Percentiles rank a stretch among this genome's conserved stretches.
Conservation (phyloP, 1,140 invertebrate species). For the Drosophila oshimai region DNA sequence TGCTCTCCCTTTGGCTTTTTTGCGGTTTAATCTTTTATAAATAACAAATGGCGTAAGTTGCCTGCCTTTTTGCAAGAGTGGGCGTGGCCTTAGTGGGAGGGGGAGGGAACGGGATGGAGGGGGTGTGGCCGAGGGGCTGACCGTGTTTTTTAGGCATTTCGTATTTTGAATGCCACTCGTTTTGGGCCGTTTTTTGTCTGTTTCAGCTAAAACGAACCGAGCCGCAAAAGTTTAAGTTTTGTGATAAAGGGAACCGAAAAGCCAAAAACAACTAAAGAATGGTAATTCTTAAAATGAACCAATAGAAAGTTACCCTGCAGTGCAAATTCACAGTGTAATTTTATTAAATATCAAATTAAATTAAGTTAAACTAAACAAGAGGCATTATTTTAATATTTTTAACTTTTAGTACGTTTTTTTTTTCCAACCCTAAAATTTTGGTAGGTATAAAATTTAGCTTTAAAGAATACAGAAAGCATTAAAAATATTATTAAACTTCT, state of each 20-base stretch:
- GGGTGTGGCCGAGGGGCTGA: slow-evolving; percentile 14
- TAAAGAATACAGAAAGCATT: no score
- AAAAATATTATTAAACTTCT: no score
- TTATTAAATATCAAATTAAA: neutral
- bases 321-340: neutral
- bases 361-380: no score
- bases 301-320: neutral
- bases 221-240: slow-evolving; percentile 29
- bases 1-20: slow-evolving; percentile 39
- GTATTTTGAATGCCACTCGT: slow-evolving; percentile 5
- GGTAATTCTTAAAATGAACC: neutral
- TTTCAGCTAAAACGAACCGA: neutral
- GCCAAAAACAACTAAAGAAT: neutral
- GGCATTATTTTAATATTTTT: no score
- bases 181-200: slow-evolving; percentile 13
- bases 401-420: no score
- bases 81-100: neutral
- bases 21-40: slow-evolving; percentile 76
- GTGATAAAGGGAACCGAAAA: neutral
- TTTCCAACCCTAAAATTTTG: no score
- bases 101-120: neutral
- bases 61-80: slow-evolving; percentile 20
- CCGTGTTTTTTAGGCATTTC: slow-evolving; percentile 20
- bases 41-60: slow-evolving; percentile 75
- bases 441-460: no score